These are phyloP conservation scores for Trogon melanurus DNA, from an alignment of 2,113 vertebrate species.

Conservation along the genomic window DNA sequence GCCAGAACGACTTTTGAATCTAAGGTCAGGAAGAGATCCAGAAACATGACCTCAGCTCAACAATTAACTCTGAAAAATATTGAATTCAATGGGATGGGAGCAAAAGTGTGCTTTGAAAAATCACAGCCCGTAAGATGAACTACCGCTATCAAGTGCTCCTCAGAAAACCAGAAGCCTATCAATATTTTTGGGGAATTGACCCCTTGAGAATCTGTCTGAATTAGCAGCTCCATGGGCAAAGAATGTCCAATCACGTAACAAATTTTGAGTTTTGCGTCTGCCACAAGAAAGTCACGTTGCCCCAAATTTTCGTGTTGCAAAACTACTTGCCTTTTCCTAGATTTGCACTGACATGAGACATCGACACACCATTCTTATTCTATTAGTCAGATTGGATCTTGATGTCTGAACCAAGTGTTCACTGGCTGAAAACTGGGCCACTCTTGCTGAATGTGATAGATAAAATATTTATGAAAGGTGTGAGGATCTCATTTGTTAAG, in stretches of 20 bases:
- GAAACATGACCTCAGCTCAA: background rate
- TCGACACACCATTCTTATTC: background rate
- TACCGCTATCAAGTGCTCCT: background rate
- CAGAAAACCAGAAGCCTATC: background rate
- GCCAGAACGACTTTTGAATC: background rate
- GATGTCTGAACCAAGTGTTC: background rate
- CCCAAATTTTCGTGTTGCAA: background rate
- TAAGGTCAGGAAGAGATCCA: background rate
- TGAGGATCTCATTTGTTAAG: constrained; percentile 38
- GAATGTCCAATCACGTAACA: background rate
- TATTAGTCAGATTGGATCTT: constrained; percentile 9
- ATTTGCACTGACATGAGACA: background rate
- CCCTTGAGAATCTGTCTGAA: background rate
- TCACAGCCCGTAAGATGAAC: background rate
- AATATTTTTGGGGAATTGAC: background rate
- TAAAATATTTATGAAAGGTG: constrained; percentile 59
- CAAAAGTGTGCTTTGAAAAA: background rate
- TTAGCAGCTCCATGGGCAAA: background rate
- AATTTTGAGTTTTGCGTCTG: background rate
- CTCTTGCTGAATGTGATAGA: background rate
- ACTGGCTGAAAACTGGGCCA: background rate
- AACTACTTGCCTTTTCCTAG: background rate
- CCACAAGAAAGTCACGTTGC: background rate
- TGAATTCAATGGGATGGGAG: background rate
- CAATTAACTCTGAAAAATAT: background rate